Conservation (phyloP, 2,888 invertebrate genomes). For the Hirudinaria manillensis region DNA sequence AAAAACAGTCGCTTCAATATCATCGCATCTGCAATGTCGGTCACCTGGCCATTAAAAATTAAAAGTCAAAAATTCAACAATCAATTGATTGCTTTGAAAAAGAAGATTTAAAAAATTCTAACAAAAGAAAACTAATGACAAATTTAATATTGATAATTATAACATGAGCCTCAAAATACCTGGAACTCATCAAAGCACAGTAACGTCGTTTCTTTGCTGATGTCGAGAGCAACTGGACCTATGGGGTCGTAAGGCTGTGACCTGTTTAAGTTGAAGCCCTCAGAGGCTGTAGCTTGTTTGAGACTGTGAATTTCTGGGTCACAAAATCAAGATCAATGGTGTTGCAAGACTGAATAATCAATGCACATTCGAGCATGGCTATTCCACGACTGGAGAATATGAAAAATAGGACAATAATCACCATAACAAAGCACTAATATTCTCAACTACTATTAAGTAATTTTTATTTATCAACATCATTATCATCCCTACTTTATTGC, state of each 20-base stretch:
- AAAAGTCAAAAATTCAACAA: background rate
- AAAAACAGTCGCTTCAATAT: slow-evolving; percentile 90
- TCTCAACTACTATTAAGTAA: background rate
- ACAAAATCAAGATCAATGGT: no score
- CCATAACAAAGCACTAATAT: background rate
- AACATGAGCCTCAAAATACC: slow-evolving; percentile 56
- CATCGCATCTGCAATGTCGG: slow-evolving; percentile 99
- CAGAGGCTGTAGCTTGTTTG: slow-evolving; percentile 60
- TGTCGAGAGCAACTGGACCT: slow-evolving; percentile 80
- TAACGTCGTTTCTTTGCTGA: slow-evolving; percentile 78
- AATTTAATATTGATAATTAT: background rate
- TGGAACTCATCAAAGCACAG: slow-evolving; percentile 98
- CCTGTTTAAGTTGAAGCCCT: slow-evolving; percentile 56
- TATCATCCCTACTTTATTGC: no score
- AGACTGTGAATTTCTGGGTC: slow-evolving; percentile 58
- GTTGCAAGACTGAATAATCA: no score
- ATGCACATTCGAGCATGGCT: no score
- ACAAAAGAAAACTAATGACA: background rate
- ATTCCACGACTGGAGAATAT: background rate
- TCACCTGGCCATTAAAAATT: slow-evolving; percentile 63
- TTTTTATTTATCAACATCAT: background rate
- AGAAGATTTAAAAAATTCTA: background rate
- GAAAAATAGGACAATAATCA: slow-evolving; percentile 1
- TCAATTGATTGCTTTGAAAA: background rate
- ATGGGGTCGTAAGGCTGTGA: slow-evolving; percentile 83